Base-by-base conservation (phyloP, 2,797 vertebrate species). In the Anguilla marmorata region DNA sequence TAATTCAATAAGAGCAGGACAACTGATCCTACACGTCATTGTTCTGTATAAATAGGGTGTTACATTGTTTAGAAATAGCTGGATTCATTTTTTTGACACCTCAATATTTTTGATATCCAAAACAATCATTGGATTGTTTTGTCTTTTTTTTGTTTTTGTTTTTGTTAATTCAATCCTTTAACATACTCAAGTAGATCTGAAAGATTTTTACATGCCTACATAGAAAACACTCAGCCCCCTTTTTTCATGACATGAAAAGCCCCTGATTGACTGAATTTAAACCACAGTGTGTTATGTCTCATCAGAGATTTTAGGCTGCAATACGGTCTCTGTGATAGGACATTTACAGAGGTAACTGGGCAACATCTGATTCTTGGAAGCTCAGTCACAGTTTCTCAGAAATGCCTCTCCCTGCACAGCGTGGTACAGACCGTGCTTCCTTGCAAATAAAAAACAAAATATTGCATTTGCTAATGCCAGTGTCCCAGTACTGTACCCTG, bases 361-460 rank as follows among this genome's bases (percentile, higher is more conserved):
- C 58, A 33, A 80, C 58, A 69, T n/a, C 6, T 69, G 79, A 66
- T 87, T 87, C 86, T 45, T 41, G 79, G 86, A 84, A 87, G 9
- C 80, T 50, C 41, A 14, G 56, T 60, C 56, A n/a, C 3, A 41
- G 21, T 50, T 87, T 87, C 76, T 9, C 37, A 66, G 86, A 83
- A 87, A 83, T 33, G 0, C 86, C 79, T 66, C 56, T 50, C 80
- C 11, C 30, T 66, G 72, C 27, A 76, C 72, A 14, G 84, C 69
- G 37, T 30, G 45, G 83, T 50, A 85, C 84, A 76, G 50, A 84
- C 84, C 30, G 63, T 85, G 84, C 69, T 37, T 27, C 66, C 9
- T 16, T 69, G 63, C 27, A 66, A 82, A 37, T 74, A 33, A 12
- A 12, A 19, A 12, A 60, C 4, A 37, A 14, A 5, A 16, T 16